Evolutionary conservation across 1,140 invertebrate species (phyloP).

Genomic region (Drosophila ohnishii): DNA sequence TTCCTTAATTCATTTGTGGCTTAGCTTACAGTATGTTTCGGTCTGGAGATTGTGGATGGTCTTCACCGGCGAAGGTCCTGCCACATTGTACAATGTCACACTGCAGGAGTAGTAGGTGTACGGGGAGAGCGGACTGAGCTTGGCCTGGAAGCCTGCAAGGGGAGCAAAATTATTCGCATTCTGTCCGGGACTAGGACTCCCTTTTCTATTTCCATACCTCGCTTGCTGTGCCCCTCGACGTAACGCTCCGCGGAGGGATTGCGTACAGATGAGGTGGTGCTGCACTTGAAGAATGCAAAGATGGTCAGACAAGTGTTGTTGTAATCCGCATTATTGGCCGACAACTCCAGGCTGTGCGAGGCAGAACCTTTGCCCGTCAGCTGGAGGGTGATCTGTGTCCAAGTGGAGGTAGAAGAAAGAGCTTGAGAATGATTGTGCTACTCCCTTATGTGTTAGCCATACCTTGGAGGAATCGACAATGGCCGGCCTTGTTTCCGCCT

Average conservation of each 20-base stretch:
- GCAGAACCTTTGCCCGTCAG: conserved; percentile 13
- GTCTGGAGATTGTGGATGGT: conserved; percentile 15
- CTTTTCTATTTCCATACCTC: conserved; percentile 10
- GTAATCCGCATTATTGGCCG: conserved; percentile 58
- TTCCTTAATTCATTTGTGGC: not conserved
- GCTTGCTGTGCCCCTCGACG: conserved; percentile 63
- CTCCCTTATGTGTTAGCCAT: not conserved
- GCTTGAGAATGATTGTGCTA: too few relatives aligned
- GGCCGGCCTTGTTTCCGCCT: conserved; percentile 54
- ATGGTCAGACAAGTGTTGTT: conserved; percentile 71
- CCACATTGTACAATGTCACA: conserved; percentile 66
- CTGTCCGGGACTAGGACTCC: too few relatives aligned
- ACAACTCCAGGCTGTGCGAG: conserved; percentile 62
- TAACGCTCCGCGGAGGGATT: conserved; percentile 55
- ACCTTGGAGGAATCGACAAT: conserved; percentile 46
- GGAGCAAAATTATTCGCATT: not conserved
- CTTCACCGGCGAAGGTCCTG: conserved; percentile 43
- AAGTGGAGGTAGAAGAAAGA: not conserved
- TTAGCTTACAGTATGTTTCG: conserved; percentile 59
- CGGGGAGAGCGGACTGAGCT: conserved; percentile 63
- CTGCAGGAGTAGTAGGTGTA: conserved; percentile 57
- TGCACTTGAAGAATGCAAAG: conserved; percentile 65
- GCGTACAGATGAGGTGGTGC: conserved; percentile 32
- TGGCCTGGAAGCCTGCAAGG: conserved; percentile 58
- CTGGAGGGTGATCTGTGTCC: conserved; percentile 39